A percentile compares a stretch with the other conserved stretches of the same genome.
These are phyloP conservation scores for Rousettus leschenaultii DNA, from an alignment of 2,113 vertebrate species.

Conservation along the genomic window DNA sequence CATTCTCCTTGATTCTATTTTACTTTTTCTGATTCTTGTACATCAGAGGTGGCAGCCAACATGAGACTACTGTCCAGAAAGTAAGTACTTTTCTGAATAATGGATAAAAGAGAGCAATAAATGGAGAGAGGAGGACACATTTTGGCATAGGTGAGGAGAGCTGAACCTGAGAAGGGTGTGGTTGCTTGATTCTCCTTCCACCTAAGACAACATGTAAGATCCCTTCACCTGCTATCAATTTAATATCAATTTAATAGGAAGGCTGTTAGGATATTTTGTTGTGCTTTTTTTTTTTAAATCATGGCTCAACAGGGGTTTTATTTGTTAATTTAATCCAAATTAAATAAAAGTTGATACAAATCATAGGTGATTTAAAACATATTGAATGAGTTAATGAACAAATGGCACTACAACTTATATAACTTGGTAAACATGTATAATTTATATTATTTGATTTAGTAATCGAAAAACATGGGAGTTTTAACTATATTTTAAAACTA, in stretches of 20 bases:
- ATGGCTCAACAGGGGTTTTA: not conserved
- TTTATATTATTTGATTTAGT: not conserved
- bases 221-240: not conserved
- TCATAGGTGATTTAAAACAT: not conserved
- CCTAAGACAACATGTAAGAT: not conserved
- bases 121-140: rapidly evolving
- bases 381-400: not conserved
- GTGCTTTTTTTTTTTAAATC: not conserved
- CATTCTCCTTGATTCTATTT: not conserved
- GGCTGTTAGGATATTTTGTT: not conserved
- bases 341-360: not conserved
- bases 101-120: too few relatives aligned
- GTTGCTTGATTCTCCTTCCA: rapidly evolving
- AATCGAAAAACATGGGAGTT: not conserved
- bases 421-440: not conserved
- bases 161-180: not conserved
- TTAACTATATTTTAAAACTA: not conserved
- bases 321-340: not conserved
- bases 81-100: not conserved
- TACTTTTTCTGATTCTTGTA: not conserved
- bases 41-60: not conserved
- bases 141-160: too few relatives aligned
- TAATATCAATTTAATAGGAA: not conserved
- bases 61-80: not conserved
- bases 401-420: not conserved